Evolutionary conservation across 1,140 invertebrate genomes (phyloP).

Genomic region (Propsilocerus akamusi): DNA sequence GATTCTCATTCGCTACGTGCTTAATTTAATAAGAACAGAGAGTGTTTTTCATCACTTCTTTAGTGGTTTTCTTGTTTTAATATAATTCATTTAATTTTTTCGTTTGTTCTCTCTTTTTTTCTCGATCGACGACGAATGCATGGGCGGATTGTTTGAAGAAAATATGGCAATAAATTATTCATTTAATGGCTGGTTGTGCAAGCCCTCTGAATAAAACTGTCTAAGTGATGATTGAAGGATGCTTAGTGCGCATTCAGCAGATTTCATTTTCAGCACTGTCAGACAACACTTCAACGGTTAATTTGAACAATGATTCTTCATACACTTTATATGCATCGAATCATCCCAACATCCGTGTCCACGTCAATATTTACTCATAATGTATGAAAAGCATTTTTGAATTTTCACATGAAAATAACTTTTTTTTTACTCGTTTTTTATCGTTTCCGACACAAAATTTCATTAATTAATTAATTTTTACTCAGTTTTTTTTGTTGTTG

Average conservation of each 20-base stretch:
- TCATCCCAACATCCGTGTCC: neutral
- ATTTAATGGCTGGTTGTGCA: too few relatives aligned
- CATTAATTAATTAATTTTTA: neutral
- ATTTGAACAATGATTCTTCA: neutral
- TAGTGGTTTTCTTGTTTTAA: neutral
- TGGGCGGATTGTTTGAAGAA: neutral
- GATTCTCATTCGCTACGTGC: too few relatives aligned
- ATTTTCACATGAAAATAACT: slow-evolving; percentile 3
- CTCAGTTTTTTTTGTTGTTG: neutral
- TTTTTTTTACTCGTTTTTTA: neutral
- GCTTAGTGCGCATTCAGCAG: neutral
- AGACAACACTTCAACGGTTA: neutral
- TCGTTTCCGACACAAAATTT: neutral
- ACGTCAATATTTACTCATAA: neutral
- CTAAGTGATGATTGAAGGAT: neutral
- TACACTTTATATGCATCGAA: neutral
- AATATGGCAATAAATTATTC: neutral
- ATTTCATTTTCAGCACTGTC: neutral
- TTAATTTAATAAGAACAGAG: neutral
- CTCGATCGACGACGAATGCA: neutral
- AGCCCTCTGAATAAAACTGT: neutral
- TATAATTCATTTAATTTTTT: neutral
- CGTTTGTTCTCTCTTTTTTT: too few relatives aligned
- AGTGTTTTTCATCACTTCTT: neutral
- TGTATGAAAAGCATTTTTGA: neutral